These are phyloP conservation scores for Myripristis jacobus DNA, from an alignment of 2,797 vertebrate genomes.

Conservation along the genomic window DNA sequence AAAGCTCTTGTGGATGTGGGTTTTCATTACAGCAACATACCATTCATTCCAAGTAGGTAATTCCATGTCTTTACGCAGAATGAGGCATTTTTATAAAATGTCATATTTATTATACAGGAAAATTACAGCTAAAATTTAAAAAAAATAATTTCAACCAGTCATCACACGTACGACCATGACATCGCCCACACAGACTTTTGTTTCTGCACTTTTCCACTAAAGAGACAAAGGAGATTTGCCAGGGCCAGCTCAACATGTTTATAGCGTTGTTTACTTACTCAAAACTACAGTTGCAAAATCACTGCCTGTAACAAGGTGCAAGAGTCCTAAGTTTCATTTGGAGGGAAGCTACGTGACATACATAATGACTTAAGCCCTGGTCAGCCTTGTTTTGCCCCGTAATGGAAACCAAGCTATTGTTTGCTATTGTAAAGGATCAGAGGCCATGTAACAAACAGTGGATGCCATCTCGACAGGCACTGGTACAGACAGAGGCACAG, in stretches of 20 bases:
- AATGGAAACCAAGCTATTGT: constrained; percentile 31
- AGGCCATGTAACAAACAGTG: constrained; percentile 46
- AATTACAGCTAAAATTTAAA: constrained; percentile 39
- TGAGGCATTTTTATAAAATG: constrained; percentile 46
- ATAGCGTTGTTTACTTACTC: constrained; percentile 58
- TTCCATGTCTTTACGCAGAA: not conserved
- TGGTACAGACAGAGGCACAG: constrained; percentile 56
- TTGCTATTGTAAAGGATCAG: constrained; percentile 30
- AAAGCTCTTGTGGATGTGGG: not conserved
- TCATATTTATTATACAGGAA: constrained; percentile 57
- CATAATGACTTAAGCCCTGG: constrained; percentile 28
- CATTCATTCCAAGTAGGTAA: not conserved
- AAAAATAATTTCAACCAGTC: constrained; percentile 1
- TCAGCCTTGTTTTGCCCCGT: constrained; percentile 36
- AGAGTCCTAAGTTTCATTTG: constrained; percentile 41
- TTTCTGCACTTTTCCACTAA: not conserved
- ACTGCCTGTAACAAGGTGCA: constrained; percentile 58
- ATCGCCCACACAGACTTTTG: not conserved
- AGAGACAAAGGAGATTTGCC: constrained; percentile 7
- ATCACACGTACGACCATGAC: constrained; percentile 10
- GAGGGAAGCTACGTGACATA: constrained; percentile 41
- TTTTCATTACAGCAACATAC: too few relatives aligned
- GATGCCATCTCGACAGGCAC: constrained; percentile 60
- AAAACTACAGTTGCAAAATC: constrained; percentile 39
- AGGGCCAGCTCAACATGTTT: not conserved